phyloP scores from a whole-genome alignment of 2,888 invertebrate species.

The Hyalella azteca region DNA sequence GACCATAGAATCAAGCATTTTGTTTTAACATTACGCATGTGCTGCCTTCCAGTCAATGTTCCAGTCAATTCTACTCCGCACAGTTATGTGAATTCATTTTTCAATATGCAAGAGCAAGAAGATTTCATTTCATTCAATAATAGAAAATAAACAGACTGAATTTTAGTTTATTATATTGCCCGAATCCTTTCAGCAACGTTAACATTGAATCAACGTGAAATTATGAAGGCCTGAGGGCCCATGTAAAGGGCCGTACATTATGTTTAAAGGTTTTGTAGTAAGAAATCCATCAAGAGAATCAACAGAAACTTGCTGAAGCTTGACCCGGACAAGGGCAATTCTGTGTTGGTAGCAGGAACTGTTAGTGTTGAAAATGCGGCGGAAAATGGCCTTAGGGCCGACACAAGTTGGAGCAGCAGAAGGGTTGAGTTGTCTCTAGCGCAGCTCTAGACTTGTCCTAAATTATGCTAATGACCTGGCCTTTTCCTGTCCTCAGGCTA shows the following conservation, averaged over 20 bases:
- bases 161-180: no score
- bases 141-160: no score
- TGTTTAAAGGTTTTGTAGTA: not conserved
- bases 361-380: not conserved
- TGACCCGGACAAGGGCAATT: not conserved
- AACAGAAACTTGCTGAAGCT: not conserved
- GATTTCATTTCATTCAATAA: no score
- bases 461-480: conserved; percentile 14
- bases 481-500: conserved; percentile 1
- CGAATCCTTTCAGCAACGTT: no score
- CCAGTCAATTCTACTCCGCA: no score
- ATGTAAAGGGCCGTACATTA: not conserved
- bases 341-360: not conserved
- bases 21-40: no score
- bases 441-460: not conserved
- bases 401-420: not conserved
- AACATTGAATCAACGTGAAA: no score
- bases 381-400: not conserved
- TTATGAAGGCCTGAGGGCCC: no score
- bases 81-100: no score
- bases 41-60: no score
- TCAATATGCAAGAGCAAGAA: no score
- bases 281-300: conserved; percentile 19
- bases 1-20: no score
- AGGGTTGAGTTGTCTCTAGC: not conserved